These are phyloP conservation scores for Thomomys bottae DNA, from an alignment of 2,113 vertebrate species.

Conservation along the genomic window DNA sequence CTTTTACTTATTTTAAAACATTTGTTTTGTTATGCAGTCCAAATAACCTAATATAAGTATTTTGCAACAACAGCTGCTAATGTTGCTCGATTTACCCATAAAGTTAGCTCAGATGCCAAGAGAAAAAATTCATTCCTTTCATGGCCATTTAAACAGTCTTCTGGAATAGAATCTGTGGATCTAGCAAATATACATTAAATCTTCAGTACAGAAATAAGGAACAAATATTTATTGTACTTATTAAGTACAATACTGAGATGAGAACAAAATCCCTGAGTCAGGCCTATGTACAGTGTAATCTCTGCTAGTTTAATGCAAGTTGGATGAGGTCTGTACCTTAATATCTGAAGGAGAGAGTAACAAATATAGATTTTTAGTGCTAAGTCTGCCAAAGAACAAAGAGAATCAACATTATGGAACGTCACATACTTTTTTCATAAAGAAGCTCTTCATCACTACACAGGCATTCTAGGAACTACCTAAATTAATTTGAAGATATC, in stretches of 20 bases:
- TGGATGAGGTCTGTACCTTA: not conserved
- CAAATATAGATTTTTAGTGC: not conserved
- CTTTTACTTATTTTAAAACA: constrained; percentile 29
- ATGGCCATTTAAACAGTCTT: constrained; percentile 10
- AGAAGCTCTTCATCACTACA: not conserved
- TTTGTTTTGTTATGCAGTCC: not conserved
- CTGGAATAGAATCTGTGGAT: not conserved
- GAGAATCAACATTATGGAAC: not conserved
- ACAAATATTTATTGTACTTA: not conserved
- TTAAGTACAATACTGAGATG: not conserved
- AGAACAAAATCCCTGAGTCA: not conserved
- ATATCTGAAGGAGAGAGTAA: not conserved
- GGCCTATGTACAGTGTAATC: not conserved
- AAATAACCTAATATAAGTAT: not conserved
- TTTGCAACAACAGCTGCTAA: not conserved
- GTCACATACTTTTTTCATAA: not conserved
- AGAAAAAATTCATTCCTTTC: not conserved
- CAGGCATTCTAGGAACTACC: not conserved
- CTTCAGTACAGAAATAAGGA: not conserved
- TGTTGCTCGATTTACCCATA: constrained; percentile 1
- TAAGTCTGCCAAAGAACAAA: not conserved
- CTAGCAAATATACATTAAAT: constrained; percentile 15
- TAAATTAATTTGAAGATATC: constrained; percentile 12
- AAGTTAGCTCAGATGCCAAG: not conserved
- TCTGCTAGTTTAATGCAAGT: not conserved